These are phyloP conservation scores for Burhinus oedicnemus DNA, from an alignment of 2,113 vertebrate genomes.

Conservation along the genomic window DNA sequence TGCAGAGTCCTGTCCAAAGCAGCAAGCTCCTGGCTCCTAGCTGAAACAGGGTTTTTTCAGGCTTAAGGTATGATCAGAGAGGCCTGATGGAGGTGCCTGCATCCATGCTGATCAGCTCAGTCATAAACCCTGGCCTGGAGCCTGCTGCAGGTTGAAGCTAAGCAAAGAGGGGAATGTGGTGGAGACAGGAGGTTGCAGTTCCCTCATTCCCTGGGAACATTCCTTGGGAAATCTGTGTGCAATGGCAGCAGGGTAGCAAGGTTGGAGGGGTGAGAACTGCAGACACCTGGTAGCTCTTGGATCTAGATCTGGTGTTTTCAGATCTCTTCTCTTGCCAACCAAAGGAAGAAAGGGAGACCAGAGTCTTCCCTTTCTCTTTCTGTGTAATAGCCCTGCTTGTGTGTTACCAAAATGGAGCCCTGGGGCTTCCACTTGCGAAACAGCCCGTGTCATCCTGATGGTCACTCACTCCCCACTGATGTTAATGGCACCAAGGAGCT, in stretches of 20 bases:
- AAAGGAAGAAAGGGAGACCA: background rate
- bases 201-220: background rate
- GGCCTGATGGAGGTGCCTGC: background rate
- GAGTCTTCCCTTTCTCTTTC: background rate
- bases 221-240: background rate
- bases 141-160: background rate
- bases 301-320: background rate
- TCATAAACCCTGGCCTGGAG: background rate
- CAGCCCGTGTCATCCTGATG: background rate
- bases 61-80: background rate
- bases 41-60: conserved; percentile 20
- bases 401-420: background rate
- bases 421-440: background rate
- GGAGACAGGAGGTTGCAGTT: background rate
- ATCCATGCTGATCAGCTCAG: background rate
- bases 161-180: background rate
- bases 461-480: background rate
- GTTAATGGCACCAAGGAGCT: background rate
- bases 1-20: conserved; percentile 50
- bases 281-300: background rate
- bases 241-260: background rate
- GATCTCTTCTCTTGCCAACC: background rate
- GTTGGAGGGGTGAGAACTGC: background rate
- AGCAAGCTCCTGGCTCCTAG: conserved; percentile 39
- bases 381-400: background rate